A percentile compares a stretch with the other conserved stretches of the same genome.
These are phyloP conservation scores for Holothuria leucospilota DNA, from an alignment of 53 echinoderm and acorn worm species.

Conservation along the genomic window DNA sequence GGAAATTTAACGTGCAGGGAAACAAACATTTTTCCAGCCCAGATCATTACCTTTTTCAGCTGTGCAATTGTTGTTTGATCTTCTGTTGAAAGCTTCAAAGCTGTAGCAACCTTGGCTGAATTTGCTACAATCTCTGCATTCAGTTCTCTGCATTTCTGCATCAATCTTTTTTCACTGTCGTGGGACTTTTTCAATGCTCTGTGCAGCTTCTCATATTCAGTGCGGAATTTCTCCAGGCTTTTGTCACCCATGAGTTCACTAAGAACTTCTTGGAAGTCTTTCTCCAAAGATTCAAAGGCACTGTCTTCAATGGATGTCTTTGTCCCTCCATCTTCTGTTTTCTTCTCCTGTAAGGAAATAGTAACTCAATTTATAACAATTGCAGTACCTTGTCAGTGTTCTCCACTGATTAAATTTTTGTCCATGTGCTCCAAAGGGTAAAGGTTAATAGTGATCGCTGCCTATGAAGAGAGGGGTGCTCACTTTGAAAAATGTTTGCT, in stretches of 20 bases:
- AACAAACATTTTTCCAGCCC: too few relatives aligned
- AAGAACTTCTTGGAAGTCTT: constrained; percentile 98
- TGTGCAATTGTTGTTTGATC: constrained; percentile 96
- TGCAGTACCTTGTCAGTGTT: too few relatives aligned
- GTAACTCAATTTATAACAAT: not conserved
- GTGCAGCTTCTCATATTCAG: constrained; percentile 99
- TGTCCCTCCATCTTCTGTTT: constrained; percentile 79
- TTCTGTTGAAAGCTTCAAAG: constrained; percentile 95
- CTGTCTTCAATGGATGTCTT: constrained; percentile 91
- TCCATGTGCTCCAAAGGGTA: too few relatives aligned
- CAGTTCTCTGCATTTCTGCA: constrained; percentile 97
- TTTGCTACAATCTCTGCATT: constrained; percentile 99
- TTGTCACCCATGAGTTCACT: constrained; percentile 94
- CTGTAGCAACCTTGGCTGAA: constrained; percentile 96
- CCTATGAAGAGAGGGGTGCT: too few relatives aligned
- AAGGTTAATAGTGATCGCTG: too few relatives aligned
- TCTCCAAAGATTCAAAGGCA: constrained; percentile 97
- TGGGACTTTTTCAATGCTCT: constrained; percentile 96
- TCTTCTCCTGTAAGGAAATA: constrained; percentile 80
- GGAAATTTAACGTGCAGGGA: too few relatives aligned
- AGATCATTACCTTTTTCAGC: constrained; percentile 80
- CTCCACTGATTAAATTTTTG: too few relatives aligned
- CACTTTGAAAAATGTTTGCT: too few relatives aligned
- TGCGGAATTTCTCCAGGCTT: constrained; percentile 96
- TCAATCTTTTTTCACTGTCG: constrained; percentile 95